phyloP scores from a whole-genome alignment of 2,113 vertebrate species.

The Sterrhoptilus dennistouni region DNA sequence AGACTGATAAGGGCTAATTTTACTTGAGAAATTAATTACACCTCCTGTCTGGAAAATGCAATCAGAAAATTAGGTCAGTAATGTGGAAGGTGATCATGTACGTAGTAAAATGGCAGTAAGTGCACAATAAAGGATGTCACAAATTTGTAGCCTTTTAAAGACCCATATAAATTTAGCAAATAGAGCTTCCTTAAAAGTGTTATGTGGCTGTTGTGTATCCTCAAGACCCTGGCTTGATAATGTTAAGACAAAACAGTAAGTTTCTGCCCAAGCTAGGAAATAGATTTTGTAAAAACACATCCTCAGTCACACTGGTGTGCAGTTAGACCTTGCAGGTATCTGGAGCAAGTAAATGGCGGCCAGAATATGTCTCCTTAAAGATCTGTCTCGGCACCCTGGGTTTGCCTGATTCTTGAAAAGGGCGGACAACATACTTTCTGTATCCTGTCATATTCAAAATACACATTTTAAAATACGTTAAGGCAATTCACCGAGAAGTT shows the following conservation, averaged over 20 bases:
- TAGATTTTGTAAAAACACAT: background rate
- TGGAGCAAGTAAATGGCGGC: background rate
- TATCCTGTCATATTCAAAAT: background rate
- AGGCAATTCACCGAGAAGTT: background rate
- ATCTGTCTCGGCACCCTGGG: background rate
- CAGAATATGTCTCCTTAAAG: background rate
- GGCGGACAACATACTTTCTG: background rate
- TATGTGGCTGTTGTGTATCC: background rate
- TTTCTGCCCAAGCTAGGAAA: background rate
- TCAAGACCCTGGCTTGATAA: background rate
- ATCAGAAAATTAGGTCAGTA: background rate
- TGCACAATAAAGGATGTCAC: background rate
- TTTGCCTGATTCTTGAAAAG: background rate
- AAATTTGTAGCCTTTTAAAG: background rate
- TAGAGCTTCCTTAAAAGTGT: background rate
- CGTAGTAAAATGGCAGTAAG: background rate
- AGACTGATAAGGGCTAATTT: background rate
- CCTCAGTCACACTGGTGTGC: background rate
- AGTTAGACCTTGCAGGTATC: background rate
- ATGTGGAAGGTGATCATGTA: background rate
- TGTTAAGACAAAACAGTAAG: background rate
- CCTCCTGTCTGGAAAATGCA: background rate
- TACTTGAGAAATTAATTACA: background rate
- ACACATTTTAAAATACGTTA: background rate
- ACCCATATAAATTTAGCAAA: background rate